Base-by-base conservation (phyloP, 1,140 invertebrate species). In the Brachionus calyciflorus region DNA sequence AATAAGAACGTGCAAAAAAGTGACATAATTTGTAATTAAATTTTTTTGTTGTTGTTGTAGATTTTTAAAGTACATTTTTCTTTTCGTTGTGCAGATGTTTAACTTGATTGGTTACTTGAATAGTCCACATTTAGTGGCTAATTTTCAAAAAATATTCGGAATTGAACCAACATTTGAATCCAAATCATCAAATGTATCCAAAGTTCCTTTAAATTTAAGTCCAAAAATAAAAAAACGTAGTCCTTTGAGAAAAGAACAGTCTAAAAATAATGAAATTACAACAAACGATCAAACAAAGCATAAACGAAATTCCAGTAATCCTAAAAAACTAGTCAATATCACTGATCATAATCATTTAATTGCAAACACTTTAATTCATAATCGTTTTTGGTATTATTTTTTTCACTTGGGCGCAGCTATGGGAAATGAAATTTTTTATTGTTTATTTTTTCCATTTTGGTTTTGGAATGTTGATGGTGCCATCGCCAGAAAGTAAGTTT, bases 401-500 rank as follows among this genome's bases (percentile, higher is more conserved):
- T 76, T 76, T 57, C 73, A 76, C 28, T 46, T 76, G 28, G 73
- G 73, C 3, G 73, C 73, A n/a, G 73, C 73, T 5, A 55, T 76
- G 49, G 73, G 73, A 40, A 76, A 76, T 33, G 73, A 76, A 60
- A 76, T 76, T 17, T 76, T 76, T 14, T 76, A 76, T 19, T 55
- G 49, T 57, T 30, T 76, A 19, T 76, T 76, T 60, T 76, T 57
- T 76, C 73, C 73, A 60, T 76, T 76, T 33, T 55, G 73, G 73
- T 41, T 76, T 57, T 76, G 73, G 73, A 76, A 76, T 48, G 73
- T 76, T 28, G 73, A 76, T 46, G 73, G 73, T 21, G 73, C 51
- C 10, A 55, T 57, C 14, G 73, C 73, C 19, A 55, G 73, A 76
- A 55, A 76, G 60, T 65, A 41, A 44, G 26, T 24, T 9, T 60